Percentiles rank a stretch among this genome's conserved stretches.
These are phyloP conservation scores for Tetraodon nigroviridis DNA, from an alignment of 2,113 vertebrate species.

Conservation along the genomic window DNA sequence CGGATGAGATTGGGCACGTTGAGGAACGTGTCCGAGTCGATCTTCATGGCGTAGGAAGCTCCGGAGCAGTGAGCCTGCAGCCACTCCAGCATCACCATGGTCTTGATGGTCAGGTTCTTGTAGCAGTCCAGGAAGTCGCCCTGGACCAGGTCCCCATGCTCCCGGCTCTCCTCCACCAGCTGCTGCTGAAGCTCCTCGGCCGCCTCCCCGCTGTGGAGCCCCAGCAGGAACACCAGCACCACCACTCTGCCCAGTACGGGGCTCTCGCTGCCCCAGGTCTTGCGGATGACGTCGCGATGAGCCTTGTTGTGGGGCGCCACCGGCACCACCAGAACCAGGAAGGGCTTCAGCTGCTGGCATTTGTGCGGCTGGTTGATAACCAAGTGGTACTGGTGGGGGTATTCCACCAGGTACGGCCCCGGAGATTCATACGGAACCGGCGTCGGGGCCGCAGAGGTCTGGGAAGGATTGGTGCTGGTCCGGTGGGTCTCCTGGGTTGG, in stretches of 20 bases:
- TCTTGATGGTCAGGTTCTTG: conserved; percentile 80
- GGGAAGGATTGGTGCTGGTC: neutral
- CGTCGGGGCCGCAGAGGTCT: rapidly evolving
- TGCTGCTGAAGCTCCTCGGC: neutral
- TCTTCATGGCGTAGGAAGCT: conserved; percentile 73
- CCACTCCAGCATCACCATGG: conserved; percentile 83
- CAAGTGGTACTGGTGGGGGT: conserved; percentile 65
- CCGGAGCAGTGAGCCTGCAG: conserved; percentile 66
- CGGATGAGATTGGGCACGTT: conserved; percentile 60
- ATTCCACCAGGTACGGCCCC: conserved; percentile 54
- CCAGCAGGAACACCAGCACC: conserved; percentile 67
- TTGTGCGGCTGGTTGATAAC: conserved; percentile 58
- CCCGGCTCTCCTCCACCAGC: conserved; percentile 64
- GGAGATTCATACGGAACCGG: conserved; percentile 16
- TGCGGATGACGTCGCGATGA: conserved; percentile 50
- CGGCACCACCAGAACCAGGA: conserved; percentile 72
- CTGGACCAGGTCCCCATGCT: conserved; percentile 73
- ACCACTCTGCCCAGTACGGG: conserved; percentile 43
- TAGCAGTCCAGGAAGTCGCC: conserved; percentile 80
- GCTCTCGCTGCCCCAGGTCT: conserved; percentile 68
- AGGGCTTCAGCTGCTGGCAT: conserved; percentile 51
- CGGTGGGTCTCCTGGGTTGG: neutral
- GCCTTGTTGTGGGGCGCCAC: conserved; percentile 57
- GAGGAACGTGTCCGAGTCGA: conserved; percentile 76
- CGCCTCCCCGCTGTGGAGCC: conserved; percentile 11